Evolutionary conservation across 1,140 invertebrate species (phyloP).

Genomic region (Pseudachorutes palmiensis): DNA sequence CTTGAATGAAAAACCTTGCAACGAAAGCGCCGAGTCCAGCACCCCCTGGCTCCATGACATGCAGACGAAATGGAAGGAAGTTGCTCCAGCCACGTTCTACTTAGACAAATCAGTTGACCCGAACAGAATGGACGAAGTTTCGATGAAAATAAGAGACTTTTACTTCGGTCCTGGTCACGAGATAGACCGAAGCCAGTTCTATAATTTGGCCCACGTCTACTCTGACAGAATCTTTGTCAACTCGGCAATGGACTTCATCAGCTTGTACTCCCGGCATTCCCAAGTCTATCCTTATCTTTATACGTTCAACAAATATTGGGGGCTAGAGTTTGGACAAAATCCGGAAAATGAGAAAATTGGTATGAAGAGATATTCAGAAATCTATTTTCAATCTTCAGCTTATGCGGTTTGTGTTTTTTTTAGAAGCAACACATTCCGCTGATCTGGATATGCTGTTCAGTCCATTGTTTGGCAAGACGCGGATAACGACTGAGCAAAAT

Average conservation of each 20-base stretch:
- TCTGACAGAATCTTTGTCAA: constrained; percentile 14
- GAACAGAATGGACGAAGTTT: neutral
- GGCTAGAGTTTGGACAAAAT: too few relatives aligned
- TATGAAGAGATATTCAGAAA: too few relatives aligned
- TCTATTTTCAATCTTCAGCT: too few relatives aligned
- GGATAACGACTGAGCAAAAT: neutral
- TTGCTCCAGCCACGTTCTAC: constrained; percentile 4
- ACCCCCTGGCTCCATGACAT: neutral
- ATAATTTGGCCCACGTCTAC: constrained; percentile 8
- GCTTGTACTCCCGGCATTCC: too few relatives aligned
- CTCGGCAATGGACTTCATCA: neutral
- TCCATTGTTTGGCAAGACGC: neutral
- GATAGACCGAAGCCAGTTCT: constrained; percentile 3
- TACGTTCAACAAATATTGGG: too few relatives aligned
- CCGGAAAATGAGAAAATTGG: too few relatives aligned
- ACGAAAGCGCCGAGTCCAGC: neutral
- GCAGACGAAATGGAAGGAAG: constrained; percentile 5
- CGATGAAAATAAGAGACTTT: constrained; percentile 12
- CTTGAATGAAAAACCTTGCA: neutral
- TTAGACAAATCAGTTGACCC: neutral
- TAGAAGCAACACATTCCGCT: neutral
- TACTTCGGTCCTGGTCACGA: constrained; percentile 7
- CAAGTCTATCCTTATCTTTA: too few relatives aligned
- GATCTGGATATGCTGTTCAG: neutral
- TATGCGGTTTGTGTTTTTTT: too few relatives aligned